Evolutionary conservation across 2,888 invertebrate genomes (phyloP), one percentile per base, ranked within the genome.

Genomic region (Hypomecis atomaria): DNA sequence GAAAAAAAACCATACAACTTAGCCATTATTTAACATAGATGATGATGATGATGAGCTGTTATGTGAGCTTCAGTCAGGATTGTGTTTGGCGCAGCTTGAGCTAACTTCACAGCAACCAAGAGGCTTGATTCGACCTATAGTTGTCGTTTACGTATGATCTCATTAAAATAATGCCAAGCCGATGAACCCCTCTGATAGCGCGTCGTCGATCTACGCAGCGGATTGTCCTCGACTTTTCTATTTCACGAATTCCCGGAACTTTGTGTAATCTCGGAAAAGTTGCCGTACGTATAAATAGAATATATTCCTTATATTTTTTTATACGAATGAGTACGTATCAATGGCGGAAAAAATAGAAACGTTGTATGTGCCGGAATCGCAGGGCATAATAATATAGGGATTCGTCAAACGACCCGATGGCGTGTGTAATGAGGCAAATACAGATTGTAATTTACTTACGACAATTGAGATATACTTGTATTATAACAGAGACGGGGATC

Each of bases 181-280:
- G 23, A 23, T 23, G 23, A 23, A 23, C 23, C 23, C 23, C 23
- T 33, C 40, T 49, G 61, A 60, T 61, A 61, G 59, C 58, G 36
- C 50, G 47, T 13, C 33, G 45, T 33, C 45, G 37, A 48, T 42
- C 59, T 55, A 23, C 43, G 47, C 47, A 6, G 23, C 13, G 50
- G 33, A 49, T 54, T 13, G 54, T 50, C 49, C 59, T 59, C 38
- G 56, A 66, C 66, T 71, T 67, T 67, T 60, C 58, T 67, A 65
- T 62, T 60, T 49, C 55, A 23, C 48, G 67, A 70, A 63, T 69
- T 67, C 42, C 62, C 47, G 42, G 47, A 67, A 66, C 67, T 66
- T 71, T 37, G 57, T 59, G 56, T 67, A 69, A 71, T 68, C 67
- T 70, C 50, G 45, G 50, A 43, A 65, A 69, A 71, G 64, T 70